A percentile compares a stretch with the other conserved stretches of the same genome.
Conservation (phyloP, 1,140 invertebrate species). For the Lepidurus couesii region DNA sequence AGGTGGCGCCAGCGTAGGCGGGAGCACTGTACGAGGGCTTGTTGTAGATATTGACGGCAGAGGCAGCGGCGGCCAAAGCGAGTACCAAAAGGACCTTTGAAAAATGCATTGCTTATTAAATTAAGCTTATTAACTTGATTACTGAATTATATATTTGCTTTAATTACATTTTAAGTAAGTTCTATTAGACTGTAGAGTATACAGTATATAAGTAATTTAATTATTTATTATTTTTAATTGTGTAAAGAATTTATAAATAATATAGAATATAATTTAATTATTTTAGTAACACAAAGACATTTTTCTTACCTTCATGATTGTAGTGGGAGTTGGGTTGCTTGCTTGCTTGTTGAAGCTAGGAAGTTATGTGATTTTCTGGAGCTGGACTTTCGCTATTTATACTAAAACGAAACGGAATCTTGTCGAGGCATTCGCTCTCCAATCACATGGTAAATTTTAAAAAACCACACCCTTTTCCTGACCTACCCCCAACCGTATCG, state of each 20-base stretch:
- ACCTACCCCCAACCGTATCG: no score
- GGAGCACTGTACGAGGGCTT: not conserved
- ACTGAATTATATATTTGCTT: no score
- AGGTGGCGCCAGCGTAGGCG: not conserved
- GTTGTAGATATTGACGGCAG: not conserved
- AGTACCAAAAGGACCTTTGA: not conserved
- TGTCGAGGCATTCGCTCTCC: no score
- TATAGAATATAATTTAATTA: not conserved
- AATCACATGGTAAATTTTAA: no score
- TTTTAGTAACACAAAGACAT: not conserved
- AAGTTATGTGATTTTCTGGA: not conserved
- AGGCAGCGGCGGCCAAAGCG: no score
- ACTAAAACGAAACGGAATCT: not conserved
- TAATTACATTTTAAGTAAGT: no score
- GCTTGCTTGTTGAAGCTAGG: not conserved
- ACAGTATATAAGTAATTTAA: no score
- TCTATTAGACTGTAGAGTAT: no score
- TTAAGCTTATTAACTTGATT: not conserved
- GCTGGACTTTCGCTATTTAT: not conserved
- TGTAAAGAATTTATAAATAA: not conserved
- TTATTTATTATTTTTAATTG: no score
- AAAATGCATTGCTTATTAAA: not conserved
- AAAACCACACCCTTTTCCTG: no score
- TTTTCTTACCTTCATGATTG: not conserved
- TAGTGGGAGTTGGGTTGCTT: not conserved